These are phyloP conservation scores for Aphrophora alni DNA, from an alignment of 2,888 invertebrate species.

Conservation along the genomic window DNA sequence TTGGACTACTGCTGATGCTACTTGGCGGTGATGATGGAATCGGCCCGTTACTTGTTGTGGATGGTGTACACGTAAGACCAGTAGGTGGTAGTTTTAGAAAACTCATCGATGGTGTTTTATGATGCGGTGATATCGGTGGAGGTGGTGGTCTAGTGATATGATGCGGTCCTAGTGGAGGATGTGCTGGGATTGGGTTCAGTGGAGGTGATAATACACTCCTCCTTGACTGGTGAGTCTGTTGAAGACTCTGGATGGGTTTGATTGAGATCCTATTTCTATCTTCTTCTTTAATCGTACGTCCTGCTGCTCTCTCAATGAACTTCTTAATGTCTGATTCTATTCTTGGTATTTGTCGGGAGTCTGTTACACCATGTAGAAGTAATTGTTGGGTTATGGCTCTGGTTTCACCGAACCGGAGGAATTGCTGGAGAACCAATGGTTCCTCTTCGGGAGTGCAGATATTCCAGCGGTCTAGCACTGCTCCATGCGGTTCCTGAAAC, in stretches of 20 bases:
- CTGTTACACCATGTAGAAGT: constrained; percentile 58
- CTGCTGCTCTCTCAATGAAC: constrained; percentile 60
- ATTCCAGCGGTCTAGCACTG: constrained; percentile 85
- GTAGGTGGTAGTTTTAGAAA: constrained; percentile 59
- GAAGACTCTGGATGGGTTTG: constrained; percentile 41
- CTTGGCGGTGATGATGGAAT: constrained; percentile 68
- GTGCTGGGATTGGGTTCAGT: constrained; percentile 35
- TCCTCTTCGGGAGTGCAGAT: constrained; percentile 89
- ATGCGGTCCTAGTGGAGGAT: constrained; percentile 11
- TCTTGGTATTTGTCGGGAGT: constrained; percentile 58
- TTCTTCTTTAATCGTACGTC: constrained; percentile 28
- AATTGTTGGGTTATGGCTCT: constrained; percentile 77
- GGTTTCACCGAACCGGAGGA: constrained; percentile 88
- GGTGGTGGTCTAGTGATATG: constrained; percentile 48
- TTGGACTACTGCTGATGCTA: constrained; percentile 65
- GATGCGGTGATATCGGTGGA: constrained; percentile 57
- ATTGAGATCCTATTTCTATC: constrained; percentile 37
- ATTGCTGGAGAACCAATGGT: constrained; percentile 89
- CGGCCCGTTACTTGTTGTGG: constrained; percentile 55
- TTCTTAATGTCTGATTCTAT: constrained; percentile 64
- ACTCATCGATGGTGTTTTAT: constrained; percentile 56
- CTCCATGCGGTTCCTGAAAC: constrained; percentile 81
- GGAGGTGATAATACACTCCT: constrained; percentile 27
- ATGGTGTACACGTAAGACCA: constrained; percentile 49
- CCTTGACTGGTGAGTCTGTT: constrained; percentile 13